phyloP scores from a whole-genome alignment of 2,888 invertebrate genomes.

The Meloe dianella region DNA sequence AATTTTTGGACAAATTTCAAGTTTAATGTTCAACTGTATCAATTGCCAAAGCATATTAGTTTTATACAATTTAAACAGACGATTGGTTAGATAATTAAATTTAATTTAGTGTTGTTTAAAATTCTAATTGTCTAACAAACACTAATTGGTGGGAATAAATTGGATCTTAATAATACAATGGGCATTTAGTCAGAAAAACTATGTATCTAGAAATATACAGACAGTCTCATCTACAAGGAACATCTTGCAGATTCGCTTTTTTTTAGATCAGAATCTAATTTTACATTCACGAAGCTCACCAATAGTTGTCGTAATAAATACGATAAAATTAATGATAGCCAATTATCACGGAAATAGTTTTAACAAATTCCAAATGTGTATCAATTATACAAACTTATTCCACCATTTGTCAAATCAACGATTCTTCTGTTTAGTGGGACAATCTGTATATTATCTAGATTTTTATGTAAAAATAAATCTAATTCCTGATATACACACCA shows the following conservation, averaged over 20 bases:
- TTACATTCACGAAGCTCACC: no score
- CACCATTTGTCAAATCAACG: not conserved
- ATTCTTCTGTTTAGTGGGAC: not conserved
- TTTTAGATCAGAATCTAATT: not conserved
- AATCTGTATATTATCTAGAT: not conserved
- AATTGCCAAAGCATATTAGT: not conserved
- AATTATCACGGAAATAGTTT: not conserved
- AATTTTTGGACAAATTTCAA: not conserved
- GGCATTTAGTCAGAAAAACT: slow-evolving; percentile 28
- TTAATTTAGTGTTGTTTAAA: not conserved
- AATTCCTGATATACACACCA: slow-evolving; percentile 36
- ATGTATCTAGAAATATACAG: slow-evolving; percentile 25
- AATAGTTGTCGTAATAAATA: no score
- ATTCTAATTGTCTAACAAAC: slow-evolving; percentile 1
- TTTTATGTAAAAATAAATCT: slow-evolving; percentile 24
- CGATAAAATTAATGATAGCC: no score
- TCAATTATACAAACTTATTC: not conserved
- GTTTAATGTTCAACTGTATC: not conserved
- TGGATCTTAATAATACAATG: slow-evolving; percentile 26
- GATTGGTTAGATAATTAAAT: not conserved
- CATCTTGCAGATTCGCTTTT: not conserved
- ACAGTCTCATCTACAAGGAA: not conserved
- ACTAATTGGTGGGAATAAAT: slow-evolving; percentile 30
- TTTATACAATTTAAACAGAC: not conserved
- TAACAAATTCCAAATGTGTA: no score